Percentiles rank a stretch among this genome's conserved stretches.
These are phyloP conservation scores for Pimpla rufipes DNA, from an alignment of 2,888 invertebrate species.

Conservation along the genomic window DNA sequence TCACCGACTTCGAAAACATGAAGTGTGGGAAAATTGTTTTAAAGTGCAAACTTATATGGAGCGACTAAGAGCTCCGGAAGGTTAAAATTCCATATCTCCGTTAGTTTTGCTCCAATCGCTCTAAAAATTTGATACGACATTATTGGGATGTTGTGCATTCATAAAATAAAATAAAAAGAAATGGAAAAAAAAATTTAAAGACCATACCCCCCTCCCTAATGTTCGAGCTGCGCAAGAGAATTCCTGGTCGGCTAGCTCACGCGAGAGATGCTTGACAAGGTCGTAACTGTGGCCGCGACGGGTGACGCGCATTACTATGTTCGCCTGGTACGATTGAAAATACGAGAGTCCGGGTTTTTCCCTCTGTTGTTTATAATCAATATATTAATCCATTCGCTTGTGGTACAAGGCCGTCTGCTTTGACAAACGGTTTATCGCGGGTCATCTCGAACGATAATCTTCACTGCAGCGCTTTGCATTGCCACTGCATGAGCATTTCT, in stretches of 20 bases:
- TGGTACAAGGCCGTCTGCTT: constrained; percentile 62
- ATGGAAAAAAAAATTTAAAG: not conserved
- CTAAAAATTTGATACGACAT: too few species aligned
- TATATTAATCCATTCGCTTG: constrained; percentile 52
- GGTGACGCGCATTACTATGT: constrained; percentile 31
- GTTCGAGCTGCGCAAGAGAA: constrained; percentile 16
- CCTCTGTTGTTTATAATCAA: constrained; percentile 48
- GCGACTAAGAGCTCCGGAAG: too few species aligned
- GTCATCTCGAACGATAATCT: constrained; percentile 28
- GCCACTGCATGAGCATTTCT: constrained; percentile 28
- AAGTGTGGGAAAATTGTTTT: too few species aligned
- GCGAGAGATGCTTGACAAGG: constrained; percentile 56
- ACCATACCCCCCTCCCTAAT: too few species aligned
- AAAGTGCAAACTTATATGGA: too few species aligned
- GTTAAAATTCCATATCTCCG: too few species aligned
- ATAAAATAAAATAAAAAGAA: too few species aligned
- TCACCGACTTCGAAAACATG: too few species aligned
- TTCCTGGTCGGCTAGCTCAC: constrained; percentile 49
- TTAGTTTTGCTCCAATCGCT: too few species aligned
- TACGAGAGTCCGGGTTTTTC: constrained; percentile 43
- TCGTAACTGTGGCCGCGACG: constrained; percentile 15
- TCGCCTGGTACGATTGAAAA: constrained; percentile 26
- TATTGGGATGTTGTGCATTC: too few species aligned
- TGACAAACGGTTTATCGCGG: constrained; percentile 26
- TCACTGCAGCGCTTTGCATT: constrained; percentile 1